Percentiles rank a stretch among this genome's conserved stretches.
Conservation (phyloP, 2,113 vertebrate genomes). For the Amphiprion percula region DNA sequence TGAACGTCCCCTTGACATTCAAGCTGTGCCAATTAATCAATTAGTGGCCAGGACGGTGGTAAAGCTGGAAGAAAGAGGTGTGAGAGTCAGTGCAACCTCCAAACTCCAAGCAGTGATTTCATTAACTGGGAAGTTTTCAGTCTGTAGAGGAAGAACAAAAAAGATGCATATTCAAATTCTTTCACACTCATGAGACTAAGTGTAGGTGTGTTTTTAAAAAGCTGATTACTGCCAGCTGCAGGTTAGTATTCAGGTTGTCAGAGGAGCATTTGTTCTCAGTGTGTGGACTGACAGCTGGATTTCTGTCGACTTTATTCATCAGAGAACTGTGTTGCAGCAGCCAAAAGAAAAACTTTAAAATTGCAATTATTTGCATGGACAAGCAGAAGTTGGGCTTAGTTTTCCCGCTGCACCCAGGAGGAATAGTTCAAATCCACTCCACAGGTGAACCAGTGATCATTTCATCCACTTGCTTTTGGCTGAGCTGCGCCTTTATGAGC, state of each 20-base stretch:
- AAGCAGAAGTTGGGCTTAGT: conserved; percentile 2
- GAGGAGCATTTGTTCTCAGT: neutral
- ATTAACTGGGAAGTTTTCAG: neutral
- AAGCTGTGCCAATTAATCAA: conserved; percentile 44
- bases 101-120: neutral
- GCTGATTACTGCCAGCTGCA: conserved; percentile 9
- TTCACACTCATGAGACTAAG: neutral
- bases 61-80: too few relatives aligned
- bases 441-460: neutral
- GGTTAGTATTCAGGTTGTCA: conserved; percentile 19
- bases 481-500: neutral
- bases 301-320: neutral
- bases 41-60: neutral
- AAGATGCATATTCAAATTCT: neutral
- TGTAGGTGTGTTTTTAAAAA: conserved; percentile 4
- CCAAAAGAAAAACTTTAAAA: neutral
- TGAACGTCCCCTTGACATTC: conserved; percentile 13
- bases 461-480: neutral
- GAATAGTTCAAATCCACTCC: conserved; percentile 1
- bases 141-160: too few relatives aligned
- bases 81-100: neutral
- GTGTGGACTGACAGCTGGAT: neutral
- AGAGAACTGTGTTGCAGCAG: neutral
- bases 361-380: neutral
- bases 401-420: neutral